phyloP scores from a whole-genome alignment of 2,797 vertebrate species.

The Mormyrops attenuatus region DNA sequence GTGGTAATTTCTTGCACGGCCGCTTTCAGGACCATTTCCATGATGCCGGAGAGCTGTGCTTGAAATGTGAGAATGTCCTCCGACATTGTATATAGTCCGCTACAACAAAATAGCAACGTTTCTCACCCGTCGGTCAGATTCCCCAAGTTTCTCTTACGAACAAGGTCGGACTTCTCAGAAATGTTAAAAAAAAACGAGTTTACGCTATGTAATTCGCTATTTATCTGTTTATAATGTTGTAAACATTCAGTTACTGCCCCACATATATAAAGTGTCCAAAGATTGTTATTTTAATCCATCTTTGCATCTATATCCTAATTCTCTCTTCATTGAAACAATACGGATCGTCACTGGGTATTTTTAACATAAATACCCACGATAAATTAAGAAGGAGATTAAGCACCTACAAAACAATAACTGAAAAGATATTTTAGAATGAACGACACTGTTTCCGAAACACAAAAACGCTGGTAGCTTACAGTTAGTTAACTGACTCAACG shows the following conservation, averaged over 20 bases:
- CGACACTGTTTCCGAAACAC: background rate
- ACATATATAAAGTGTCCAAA: background rate
- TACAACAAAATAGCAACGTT: background rate
- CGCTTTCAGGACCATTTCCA: conserved; percentile 12
- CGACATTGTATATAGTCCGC: conserved; percentile 3
- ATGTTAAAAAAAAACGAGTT: background rate
- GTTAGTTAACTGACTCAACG: background rate
- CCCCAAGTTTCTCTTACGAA: background rate
- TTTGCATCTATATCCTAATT: background rate
- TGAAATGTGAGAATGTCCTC: conserved; percentile 12
- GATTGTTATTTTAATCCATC: background rate
- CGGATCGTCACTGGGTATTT: background rate
- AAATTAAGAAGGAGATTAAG: background rate
- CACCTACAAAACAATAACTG: background rate
- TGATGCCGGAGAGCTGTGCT: conserved; percentile 12
- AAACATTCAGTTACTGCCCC: background rate
- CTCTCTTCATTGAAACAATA: background rate
- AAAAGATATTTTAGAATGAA: background rate
- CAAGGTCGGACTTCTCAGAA: background rate
- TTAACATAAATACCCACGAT: background rate
- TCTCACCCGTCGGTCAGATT: background rate
- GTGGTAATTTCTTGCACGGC: conserved; percentile 12
- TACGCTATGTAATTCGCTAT: background rate
- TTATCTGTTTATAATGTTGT: background rate
- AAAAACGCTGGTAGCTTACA: background rate